These are phyloP conservation scores for Cydia strobilella DNA, from an alignment of 1,140 invertebrate genomes.

Conservation along the genomic window DNA sequence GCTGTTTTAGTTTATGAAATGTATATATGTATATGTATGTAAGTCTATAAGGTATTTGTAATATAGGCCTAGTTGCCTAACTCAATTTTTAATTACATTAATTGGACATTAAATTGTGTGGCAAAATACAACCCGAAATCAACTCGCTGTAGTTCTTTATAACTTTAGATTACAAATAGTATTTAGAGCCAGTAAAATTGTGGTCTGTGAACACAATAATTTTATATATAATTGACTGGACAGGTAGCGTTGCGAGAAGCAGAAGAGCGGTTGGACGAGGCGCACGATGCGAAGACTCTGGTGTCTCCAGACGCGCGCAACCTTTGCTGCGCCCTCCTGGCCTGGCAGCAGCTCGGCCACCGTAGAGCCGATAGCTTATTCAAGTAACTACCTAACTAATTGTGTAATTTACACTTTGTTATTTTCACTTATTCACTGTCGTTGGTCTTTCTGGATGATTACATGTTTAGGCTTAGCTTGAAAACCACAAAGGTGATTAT, in stretches of 20 bases:
- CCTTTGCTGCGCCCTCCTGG: slow-evolving; percentile 61
- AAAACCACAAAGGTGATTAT: background rate
- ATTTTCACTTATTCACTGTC: background rate
- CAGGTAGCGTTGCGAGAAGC: slow-evolving; percentile 52
- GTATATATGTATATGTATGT: too few species aligned
- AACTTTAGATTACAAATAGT: too few species aligned
- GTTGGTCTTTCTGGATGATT: background rate
- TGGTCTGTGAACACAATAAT: too few species aligned
- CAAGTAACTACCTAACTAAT: slow-evolving; percentile 45
- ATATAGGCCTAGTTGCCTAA: too few species aligned
- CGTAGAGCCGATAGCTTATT: slow-evolving; percentile 54
- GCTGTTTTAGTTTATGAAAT: too few species aligned
- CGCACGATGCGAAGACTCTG: slow-evolving; percentile 42
- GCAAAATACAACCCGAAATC: too few species aligned
- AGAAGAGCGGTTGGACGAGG: slow-evolving; percentile 46
- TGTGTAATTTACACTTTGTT: background rate
- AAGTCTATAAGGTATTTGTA: too few species aligned
- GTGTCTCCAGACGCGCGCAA: slow-evolving; percentile 53
- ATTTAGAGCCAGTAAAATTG: too few species aligned
- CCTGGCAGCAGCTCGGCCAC: slow-evolving; percentile 69
- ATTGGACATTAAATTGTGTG: too few species aligned
- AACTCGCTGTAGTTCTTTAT: too few species aligned
- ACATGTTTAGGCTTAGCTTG: background rate
- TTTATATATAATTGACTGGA: background rate
- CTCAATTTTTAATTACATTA: too few species aligned